Evolutionary conservation across 2,113 vertebrate species (phyloP).

Genomic region (Spermophilus dauricus): DNA sequence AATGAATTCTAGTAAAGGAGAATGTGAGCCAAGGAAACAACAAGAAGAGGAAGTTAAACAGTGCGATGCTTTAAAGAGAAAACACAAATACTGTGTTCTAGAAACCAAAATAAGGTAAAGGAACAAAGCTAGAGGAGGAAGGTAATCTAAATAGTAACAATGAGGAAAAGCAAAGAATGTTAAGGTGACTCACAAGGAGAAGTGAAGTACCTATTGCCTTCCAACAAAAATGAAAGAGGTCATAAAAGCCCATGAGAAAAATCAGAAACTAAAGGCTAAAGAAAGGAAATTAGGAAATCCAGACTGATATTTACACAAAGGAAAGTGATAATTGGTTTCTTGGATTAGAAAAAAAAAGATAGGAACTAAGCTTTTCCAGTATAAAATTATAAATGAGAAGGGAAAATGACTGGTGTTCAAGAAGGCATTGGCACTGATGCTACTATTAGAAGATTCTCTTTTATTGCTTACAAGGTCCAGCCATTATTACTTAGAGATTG

Average conservation of each 20-base stretch:
- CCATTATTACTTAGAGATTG: background rate
- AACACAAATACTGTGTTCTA: background rate
- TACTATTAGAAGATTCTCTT: background rate
- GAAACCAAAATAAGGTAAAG: slow-evolving; percentile 72
- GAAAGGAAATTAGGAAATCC: background rate
- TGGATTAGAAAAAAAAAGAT: background rate
- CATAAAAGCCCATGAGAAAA: background rate
- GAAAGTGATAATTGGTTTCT: background rate
- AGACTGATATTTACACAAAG: background rate
- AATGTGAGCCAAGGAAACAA: slow-evolving; percentile 75
- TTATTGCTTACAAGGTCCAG: background rate
- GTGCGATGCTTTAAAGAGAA: slow-evolving; percentile 37
- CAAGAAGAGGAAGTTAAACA: slow-evolving; percentile 74
- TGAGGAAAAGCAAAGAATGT: slow-evolving; percentile 48
- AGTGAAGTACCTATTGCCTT: background rate
- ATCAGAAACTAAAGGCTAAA: slow-evolving; percentile 32
- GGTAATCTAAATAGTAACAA: slow-evolving; percentile 66
- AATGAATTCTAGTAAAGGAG: slow-evolving; percentile 56
- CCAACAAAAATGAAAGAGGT: background rate
- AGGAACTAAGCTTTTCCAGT: background rate
- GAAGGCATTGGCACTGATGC: background rate
- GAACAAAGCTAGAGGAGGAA: slow-evolving; percentile 71
- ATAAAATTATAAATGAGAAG: background rate
- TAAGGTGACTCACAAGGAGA: slow-evolving; percentile 51
- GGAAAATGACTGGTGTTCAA: background rate